Conservation (phyloP, 2,113 vertebrate genomes). For the Rafetus swinhoei region DNA sequence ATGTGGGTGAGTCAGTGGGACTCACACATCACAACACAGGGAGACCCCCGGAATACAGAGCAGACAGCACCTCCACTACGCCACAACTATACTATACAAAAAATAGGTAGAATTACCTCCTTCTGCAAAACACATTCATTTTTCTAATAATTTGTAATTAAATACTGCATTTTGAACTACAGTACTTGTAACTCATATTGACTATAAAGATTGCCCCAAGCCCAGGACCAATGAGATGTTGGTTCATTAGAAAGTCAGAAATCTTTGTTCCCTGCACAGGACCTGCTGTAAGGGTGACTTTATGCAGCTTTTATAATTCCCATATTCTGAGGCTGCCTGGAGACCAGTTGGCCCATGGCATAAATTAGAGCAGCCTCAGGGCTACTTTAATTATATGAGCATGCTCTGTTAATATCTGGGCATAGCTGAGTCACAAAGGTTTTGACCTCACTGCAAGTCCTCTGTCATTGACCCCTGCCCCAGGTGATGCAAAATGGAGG, state of each 20-base stretch:
- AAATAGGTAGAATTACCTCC: neutral
- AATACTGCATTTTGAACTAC: neutral
- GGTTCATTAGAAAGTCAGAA: neutral
- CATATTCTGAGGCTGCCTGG: neutral
- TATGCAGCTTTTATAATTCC: neutral
- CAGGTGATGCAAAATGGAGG: neutral
- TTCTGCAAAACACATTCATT: neutral
- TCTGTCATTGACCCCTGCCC: neutral
- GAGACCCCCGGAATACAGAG: too few species aligned
- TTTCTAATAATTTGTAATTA: neutral
- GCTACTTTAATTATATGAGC: neutral
- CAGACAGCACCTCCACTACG: too few species aligned
- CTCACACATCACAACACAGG: too few species aligned
- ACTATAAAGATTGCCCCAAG: neutral
- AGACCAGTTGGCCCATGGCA: neutral
- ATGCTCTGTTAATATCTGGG: neutral
- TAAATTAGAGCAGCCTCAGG: neutral
- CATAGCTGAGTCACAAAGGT: neutral
- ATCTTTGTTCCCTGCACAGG: neutral
- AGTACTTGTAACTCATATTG: neutral
- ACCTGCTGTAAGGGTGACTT: neutral
- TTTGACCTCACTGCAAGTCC: neutral
- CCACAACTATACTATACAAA: too few species aligned
- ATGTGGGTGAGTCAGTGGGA: too few species aligned
- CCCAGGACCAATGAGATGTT: neutral